Evolutionary conservation across 1,140 invertebrate species (phyloP).

Genomic region (Zaprionus ghesquierei): DNA sequence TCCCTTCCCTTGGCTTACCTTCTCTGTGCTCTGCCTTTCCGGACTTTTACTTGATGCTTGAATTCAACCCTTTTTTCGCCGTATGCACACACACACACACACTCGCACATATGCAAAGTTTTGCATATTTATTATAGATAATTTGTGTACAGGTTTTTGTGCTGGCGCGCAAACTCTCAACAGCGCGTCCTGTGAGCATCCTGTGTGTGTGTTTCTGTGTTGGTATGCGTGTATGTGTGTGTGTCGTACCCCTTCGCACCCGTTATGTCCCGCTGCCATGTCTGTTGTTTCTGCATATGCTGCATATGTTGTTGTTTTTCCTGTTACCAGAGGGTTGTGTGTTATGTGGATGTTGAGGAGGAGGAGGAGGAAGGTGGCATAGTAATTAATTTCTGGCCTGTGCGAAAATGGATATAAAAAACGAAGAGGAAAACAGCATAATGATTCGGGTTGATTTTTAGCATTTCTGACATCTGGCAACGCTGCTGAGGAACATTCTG

Average conservation of each 20-base stretch:
- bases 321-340: too few species aligned
- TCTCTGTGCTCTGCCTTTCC: slow-evolving; percentile 11
- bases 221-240: too few species aligned
- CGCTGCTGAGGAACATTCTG: slow-evolving; percentile 37
- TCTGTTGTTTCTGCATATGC: slow-evolving; percentile 53
- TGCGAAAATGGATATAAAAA: slow-evolving; percentile 27
- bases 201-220: neutral
- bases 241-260: neutral
- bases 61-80: slow-evolving; percentile 70
- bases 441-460: slow-evolving; percentile 34
- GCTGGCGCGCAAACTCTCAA: slow-evolving; percentile 77
- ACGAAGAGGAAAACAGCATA: neutral
- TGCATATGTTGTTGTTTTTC: slow-evolving; percentile 35
- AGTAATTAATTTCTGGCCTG: slow-evolving; percentile 70
- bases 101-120: slow-evolving; percentile 46
- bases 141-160: slow-evolving; percentile 80
- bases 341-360: neutral
- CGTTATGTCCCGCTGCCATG: slow-evolving; percentile 20
- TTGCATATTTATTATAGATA: slow-evolving; percentile 81
- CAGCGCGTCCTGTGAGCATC: slow-evolving; percentile 53
- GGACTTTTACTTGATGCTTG: slow-evolving; percentile 32
- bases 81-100: slow-evolving; percentile 15
- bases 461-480: slow-evolving; percentile 59
- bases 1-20: neutral
- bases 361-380: slow-evolving; percentile 15